Percentiles rank a stretch among this genome's conserved stretches.
phyloP scores from a whole-genome alignment of 2,113 vertebrate genomes.

The Bos javanicus region DNA sequence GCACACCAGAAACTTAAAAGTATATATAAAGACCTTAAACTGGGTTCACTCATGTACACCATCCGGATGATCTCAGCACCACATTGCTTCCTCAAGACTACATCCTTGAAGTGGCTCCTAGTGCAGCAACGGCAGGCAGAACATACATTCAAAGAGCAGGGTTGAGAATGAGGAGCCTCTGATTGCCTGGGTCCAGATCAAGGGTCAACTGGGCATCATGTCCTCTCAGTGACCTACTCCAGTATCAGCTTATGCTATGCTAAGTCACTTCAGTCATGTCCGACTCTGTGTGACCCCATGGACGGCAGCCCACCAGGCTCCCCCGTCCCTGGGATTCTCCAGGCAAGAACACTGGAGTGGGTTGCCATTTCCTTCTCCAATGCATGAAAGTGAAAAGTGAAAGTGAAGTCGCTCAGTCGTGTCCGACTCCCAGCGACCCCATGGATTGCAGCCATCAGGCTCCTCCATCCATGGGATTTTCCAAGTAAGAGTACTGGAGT shows the following conservation, averaged over 20 bases:
- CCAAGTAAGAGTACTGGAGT: too few relatives aligned
- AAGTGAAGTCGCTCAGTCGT: too few relatives aligned
- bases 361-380: too few relatives aligned
- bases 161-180: not conserved
- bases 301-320: too few relatives aligned
- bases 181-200: not conserved
- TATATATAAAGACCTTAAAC: not conserved
- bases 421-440: too few relatives aligned
- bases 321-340: too few relatives aligned
- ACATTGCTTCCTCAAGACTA: not conserved
- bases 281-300: too few relatives aligned
- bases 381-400: too few relatives aligned
- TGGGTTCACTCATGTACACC: not conserved
- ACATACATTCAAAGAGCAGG: not conserved
- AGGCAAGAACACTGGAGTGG: too few relatives aligned
- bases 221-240: not conserved
- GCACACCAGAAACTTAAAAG: not conserved
- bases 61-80: not conserved
- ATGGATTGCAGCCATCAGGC: too few relatives aligned
- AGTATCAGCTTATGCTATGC: not conserved
- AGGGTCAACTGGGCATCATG: not conserved
- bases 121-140: not conserved
- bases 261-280: too few relatives aligned
- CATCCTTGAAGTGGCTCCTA: not conserved
- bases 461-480: too few relatives aligned